phyloP scores from a whole-genome alignment of 2,888 invertebrate species.

The Nomada fabriciana region DNA sequence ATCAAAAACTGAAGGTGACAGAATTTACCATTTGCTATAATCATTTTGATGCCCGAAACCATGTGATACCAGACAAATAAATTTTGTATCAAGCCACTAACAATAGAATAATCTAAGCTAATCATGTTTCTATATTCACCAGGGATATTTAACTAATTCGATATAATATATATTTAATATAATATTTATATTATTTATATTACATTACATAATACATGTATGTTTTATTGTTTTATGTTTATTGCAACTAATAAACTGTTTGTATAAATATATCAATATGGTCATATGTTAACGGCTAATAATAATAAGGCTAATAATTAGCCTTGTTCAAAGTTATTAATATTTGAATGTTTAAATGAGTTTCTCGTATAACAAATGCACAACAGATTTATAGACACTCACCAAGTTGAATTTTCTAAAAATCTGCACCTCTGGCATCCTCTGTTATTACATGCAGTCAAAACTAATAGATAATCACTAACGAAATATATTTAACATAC shows the following conservation, averaged over 20 bases:
- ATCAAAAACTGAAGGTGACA: too few species aligned
- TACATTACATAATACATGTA: neutral
- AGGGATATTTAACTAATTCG: too few species aligned
- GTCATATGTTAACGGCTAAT: neutral
- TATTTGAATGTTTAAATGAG: neutral
- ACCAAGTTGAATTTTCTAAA: neutral
- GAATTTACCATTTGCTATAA: too few species aligned
- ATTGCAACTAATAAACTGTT: neutral
- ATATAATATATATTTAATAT: too few species aligned
- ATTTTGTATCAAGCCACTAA: too few species aligned
- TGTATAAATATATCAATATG: neutral
- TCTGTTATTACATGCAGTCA: neutral
- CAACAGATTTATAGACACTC: neutral
- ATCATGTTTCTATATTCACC: too few species aligned
- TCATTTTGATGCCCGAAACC: too few species aligned
- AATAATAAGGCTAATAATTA: neutral
- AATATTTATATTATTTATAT: too few species aligned
- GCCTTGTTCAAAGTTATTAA: neutral
- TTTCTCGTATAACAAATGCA: neutral
- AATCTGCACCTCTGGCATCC: neutral
- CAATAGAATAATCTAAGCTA: too few species aligned
- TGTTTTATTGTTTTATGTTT: neutral
- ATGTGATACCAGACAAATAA: neutral
- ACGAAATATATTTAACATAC: neutral
- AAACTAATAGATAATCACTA: neutral